These are phyloP conservation scores for Agonopterix alstromeriana DNA, from an alignment of 2,888 invertebrate genomes.

Conservation along the genomic window DNA sequence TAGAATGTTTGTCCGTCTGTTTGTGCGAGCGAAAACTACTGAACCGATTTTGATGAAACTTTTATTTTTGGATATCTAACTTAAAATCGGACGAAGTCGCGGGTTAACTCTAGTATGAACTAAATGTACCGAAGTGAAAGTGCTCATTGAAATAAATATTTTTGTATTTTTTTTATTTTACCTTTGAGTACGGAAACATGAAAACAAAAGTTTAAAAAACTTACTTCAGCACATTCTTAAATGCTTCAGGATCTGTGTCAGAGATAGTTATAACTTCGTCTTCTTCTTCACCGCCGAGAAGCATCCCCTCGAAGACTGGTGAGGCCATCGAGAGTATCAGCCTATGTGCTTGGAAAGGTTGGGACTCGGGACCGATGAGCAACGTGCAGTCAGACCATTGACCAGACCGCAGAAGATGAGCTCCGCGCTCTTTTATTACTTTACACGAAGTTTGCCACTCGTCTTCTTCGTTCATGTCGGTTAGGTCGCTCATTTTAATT, in stretches of 20 bases:
- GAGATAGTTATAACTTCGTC: neutral
- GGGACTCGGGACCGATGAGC: neutral
- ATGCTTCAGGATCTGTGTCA: neutral
- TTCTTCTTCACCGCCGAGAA: neutral
- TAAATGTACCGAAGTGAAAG: too few relatives aligned
- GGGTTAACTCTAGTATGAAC: too few relatives aligned
- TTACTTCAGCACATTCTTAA: neutral
- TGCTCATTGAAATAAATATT: too few relatives aligned
- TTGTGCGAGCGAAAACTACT: too few relatives aligned
- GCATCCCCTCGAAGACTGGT: slow-evolving; percentile 1
- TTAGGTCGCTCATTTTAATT: neutral
- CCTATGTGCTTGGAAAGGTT: neutral
- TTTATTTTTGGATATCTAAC: too few relatives aligned
- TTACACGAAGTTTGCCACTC: slow-evolving; percentile 1
- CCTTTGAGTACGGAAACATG: too few relatives aligned
- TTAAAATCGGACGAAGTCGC: too few relatives aligned
- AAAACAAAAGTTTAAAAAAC: neutral
- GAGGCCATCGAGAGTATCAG: slow-evolving; percentile 5
- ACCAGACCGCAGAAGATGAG: neutral
- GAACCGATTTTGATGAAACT: too few relatives aligned
- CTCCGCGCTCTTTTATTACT: slow-evolving; percentile 1
- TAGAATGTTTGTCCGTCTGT: too few relatives aligned
- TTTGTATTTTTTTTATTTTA: too few relatives aligned
- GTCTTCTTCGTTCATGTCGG: neutral
- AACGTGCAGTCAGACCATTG: slow-evolving; percentile 1